Conservation (phyloP, 2,797 vertebrate genomes). For the Taeniopygia guttata region DNA sequence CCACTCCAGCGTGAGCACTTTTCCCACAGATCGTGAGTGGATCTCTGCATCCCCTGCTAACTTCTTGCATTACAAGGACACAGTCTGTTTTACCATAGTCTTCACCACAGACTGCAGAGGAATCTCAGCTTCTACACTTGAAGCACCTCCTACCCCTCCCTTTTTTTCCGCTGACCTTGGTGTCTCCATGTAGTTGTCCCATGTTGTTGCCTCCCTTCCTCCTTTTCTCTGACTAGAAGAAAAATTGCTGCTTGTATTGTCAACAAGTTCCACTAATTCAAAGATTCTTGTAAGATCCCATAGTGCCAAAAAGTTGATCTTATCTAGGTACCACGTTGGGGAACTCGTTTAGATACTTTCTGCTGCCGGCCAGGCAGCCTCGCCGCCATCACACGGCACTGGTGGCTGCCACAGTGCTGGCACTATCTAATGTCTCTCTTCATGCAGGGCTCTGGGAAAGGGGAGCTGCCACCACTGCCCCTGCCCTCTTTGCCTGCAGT, state of each 20-base stretch:
- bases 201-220: not conserved
- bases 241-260: not conserved
- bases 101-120: not conserved
- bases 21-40: not conserved
- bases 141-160: not conserved
- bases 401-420: fast-evolving
- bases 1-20: fast-evolving
- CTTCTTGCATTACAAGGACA: not conserved
- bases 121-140: not conserved
- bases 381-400: fast-evolving
- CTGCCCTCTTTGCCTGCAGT: not conserved
- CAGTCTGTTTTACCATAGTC: not conserved
- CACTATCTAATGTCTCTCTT: fast-evolving
- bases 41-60: not conserved
- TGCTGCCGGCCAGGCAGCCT: fast-evolving
- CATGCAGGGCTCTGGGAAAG: no score
- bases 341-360: not conserved
- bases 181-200: fast-evolving
- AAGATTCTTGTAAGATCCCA: not conserved
- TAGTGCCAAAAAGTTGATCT: not conserved
- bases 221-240: not conserved
- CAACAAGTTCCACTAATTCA: not conserved
- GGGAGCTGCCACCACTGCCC: not conserved
- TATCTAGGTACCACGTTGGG: fast-evolving
- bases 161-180: not conserved